Conservation (phyloP, 2,113 vertebrate genomes). For the Uria lomvia region DNA sequence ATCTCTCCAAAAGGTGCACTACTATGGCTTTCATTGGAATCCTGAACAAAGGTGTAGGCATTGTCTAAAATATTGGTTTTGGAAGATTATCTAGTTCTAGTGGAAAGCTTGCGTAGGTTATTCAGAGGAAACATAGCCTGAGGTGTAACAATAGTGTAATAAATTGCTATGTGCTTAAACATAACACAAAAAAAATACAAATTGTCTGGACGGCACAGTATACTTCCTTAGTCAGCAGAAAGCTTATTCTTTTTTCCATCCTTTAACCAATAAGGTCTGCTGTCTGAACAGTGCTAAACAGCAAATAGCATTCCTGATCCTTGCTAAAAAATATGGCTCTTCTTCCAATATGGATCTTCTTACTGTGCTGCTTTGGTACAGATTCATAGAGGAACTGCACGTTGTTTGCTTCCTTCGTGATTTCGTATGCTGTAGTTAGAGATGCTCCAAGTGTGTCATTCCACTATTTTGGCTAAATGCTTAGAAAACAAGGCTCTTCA, state of each 20-base stretch:
- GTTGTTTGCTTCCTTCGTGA: not conserved
- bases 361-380: not conserved
- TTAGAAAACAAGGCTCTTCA: not conserved
- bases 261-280: not conserved
- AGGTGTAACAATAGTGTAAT: not conserved
- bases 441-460: not conserved
- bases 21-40: not conserved
- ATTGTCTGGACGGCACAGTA: not conserved
- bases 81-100: not conserved
- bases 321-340: not conserved
- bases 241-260: not conserved
- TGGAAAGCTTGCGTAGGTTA: not conserved
- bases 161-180: not conserved
- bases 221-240: not conserved
- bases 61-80: not conserved
- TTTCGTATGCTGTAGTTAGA: not conserved
- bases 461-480: not conserved
- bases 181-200: not conserved
- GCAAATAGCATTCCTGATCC: not conserved
- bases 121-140: not conserved
- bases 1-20: not conserved
- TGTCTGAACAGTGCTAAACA: not conserved
- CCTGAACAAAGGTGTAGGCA: not conserved
- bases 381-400: not conserved
- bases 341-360: not conserved